Conservation (phyloP, 2,888 invertebrate species). For the Athripsodes cinereus region DNA sequence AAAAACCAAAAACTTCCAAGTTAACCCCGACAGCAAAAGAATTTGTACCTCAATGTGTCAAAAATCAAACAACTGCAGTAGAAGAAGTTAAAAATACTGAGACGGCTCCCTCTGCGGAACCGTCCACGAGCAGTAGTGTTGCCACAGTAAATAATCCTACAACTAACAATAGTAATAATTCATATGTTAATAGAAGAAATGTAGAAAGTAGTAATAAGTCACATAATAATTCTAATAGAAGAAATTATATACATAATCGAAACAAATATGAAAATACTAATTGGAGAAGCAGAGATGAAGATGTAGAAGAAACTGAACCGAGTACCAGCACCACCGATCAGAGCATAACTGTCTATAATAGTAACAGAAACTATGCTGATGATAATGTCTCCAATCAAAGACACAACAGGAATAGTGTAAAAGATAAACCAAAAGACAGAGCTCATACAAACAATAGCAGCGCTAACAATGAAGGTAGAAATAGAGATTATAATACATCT, state of each 20-base stretch:
- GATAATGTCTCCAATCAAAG: neutral
- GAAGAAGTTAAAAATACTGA: neutral
- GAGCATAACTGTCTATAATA: constrained; percentile 13
- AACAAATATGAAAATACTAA: constrained; percentile 10
- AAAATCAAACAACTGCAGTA: neutral
- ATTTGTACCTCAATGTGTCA: constrained; percentile 32
- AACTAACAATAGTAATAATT: no score
- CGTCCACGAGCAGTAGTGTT: no score
- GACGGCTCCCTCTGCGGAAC: no score
- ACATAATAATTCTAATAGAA: neutral
- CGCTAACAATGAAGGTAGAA: no score
- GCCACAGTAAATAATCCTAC: no score
- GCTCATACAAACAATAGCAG: neutral
- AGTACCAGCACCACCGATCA: neutral
- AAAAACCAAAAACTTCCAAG: constrained; percentile 28
- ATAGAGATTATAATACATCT: neutral
- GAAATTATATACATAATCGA: neutral
- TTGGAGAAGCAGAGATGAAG: constrained; percentile 18
- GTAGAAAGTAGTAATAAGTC: neutral
- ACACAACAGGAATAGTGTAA: neutral
- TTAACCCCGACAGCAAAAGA: constrained; percentile 35
- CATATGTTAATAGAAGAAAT: neutral
- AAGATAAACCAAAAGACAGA: neutral
- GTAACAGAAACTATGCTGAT: constrained; percentile 10
- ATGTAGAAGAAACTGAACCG: neutral